Base-by-base conservation (phyloP, 2,888 invertebrate genomes). In the Drosophila melanocephala region DNA sequence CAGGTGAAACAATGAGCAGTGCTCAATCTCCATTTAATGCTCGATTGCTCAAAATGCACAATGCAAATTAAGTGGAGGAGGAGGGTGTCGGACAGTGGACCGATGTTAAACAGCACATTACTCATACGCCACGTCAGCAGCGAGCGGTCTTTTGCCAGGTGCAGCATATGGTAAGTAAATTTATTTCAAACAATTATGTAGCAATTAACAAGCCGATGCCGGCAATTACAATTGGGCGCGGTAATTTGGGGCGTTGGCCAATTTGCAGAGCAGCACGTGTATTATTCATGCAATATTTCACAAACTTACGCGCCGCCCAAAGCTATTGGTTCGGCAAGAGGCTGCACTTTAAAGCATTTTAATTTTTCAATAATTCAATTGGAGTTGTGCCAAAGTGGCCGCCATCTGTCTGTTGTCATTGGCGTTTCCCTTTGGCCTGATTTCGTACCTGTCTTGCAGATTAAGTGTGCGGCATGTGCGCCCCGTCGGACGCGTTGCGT, bases 131-230 rank as follows among this genome's bases (percentile, higher is more conserved):
- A 57, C 77, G 81, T 88, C 90, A 88, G 75, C 77, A 87, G 75
- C 77, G 69, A 73, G 59, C 30, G 68, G 62, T 72, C 90, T 77
- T 78, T 71, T 59, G 69, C 64, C 42, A 26, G 63, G 39, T 30
- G 58, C 47, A 42, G 71, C 56, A 37, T 26, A 69, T 53, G 67
- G 80, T 75, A 80, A 86, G 86, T 90, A 77, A 89, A 89, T 91
- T 84, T 84, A 89, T 87, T 80, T 81, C 85, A 83, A 87, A 88
- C 87, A 91, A 88, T 88, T 88, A 91, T 89, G 88, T 71, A 79
- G 85, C 87, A 89, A 88, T 88, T 88, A 88, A 84, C 87, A 85
- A 84, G 84, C 84, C 87, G 89, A 91, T 91, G 89, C 75, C 85
- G 87, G 81, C 89, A 89, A 87, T 88, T 90, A 83, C 83, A 79